Evolutionary conservation across 2,888 invertebrate species (phyloP).

Genomic region (Ametastegia equiseti): DNA sequence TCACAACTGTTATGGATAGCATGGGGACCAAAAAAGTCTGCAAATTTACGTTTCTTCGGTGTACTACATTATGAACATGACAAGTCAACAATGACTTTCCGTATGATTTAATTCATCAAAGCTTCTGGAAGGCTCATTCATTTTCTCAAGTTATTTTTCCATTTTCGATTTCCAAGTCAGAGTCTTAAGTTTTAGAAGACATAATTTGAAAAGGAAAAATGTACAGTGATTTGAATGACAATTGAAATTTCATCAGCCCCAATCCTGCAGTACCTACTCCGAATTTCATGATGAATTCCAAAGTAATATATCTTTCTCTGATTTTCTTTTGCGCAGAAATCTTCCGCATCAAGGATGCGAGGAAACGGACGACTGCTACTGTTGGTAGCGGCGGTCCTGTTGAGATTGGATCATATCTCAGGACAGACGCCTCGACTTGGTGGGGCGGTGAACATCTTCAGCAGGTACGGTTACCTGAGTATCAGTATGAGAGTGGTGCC

Average conservation of each 20-base stretch:
- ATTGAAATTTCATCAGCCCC: background rate
- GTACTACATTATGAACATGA: no score
- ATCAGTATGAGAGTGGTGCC: constrained; percentile 92
- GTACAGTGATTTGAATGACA: background rate
- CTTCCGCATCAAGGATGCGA: constrained; percentile 77
- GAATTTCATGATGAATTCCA: background rate
- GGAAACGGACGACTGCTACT: constrained; percentile 75
- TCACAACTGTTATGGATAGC: no score
- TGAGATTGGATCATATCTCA: constrained; percentile 54
- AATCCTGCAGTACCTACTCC: background rate
- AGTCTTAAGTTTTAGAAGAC: background rate
- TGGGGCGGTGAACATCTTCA: constrained; percentile 90
- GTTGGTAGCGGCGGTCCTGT: constrained; percentile 65
- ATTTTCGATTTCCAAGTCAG: background rate
- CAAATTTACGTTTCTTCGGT: no score
- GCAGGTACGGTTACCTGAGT: constrained; percentile 86
- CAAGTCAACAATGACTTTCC: background rate
- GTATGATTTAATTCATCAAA: background rate
- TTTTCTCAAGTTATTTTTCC: background rate
- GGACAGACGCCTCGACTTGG: constrained; percentile 83
- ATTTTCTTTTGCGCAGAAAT: constrained; percentile 65
- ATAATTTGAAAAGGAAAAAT: background rate
- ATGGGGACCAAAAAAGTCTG: no score
- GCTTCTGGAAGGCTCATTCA: background rate
- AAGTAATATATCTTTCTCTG: background rate